These are phyloP conservation scores for Scomber colias DNA, from an alignment of 2,113 vertebrate genomes.

Conservation along the genomic window DNA sequence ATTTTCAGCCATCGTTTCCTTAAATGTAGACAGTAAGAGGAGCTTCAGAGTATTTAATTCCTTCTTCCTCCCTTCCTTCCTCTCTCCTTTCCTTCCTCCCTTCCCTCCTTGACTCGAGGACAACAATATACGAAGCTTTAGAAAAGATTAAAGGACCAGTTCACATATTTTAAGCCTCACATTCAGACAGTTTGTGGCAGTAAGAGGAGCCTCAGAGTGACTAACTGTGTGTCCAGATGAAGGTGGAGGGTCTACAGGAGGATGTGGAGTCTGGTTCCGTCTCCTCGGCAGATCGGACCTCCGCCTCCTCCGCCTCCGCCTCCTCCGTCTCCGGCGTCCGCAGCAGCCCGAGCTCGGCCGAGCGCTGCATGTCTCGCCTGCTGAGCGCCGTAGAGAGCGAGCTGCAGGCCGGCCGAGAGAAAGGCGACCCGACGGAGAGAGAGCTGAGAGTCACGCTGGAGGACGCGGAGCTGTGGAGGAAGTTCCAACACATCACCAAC, in stretches of 20 bases:
- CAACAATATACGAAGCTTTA: no score
- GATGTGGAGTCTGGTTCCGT: slow-evolving; percentile 31
- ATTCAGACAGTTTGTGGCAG: no score
- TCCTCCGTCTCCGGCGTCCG: background rate
- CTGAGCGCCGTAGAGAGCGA: slow-evolving; percentile 93
- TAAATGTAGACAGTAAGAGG: no score
- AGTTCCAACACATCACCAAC: slow-evolving; percentile 95
- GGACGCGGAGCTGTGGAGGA: slow-evolving; percentile 93
- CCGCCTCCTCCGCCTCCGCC: background rate
- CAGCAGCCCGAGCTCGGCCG: slow-evolving; percentile 51
- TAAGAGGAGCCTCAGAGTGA: no score
- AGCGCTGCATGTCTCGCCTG: slow-evolving; percentile 88
- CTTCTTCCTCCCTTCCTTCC: no score
- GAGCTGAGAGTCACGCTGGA: slow-evolving; percentile 93
- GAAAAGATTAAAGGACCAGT: no score
- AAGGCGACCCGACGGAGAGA: slow-evolving; percentile 95
- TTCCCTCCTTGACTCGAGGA: no score
- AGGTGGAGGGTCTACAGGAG: slow-evolving; percentile 76
- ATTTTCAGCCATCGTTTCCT: no score
- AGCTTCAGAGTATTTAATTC: no score
- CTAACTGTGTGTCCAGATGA: slow-evolving; percentile 71
- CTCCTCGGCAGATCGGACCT: slow-evolving; percentile 14
- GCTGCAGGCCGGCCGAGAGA: slow-evolving; percentile 91
- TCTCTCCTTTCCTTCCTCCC: no score
- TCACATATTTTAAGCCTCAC: no score